These are phyloP conservation scores for Cryptoleucopteryx plumbea DNA, from an alignment of 2,113 vertebrate genomes.

Conservation along the genomic window DNA sequence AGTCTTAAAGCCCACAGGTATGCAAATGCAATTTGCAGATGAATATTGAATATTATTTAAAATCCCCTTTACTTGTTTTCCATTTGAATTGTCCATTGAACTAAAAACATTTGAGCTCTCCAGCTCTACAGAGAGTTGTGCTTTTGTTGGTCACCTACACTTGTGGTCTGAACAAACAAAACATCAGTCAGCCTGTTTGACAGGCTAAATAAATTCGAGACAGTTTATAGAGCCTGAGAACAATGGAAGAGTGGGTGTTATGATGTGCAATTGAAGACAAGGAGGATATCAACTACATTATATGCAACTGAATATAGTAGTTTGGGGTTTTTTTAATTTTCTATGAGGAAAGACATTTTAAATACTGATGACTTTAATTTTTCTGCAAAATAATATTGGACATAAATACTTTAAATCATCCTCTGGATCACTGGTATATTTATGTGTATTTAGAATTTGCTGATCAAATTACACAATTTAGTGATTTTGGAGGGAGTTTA, in stretches of 20 bases:
- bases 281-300: not conserved
- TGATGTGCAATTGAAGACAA: not conserved
- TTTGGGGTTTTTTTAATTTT: not conserved
- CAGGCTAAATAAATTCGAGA: not conserved
- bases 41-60: not conserved
- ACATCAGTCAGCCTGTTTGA: not conserved
- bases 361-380: not conserved
- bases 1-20: not conserved
- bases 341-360: not conserved
- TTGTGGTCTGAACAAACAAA: not conserved
- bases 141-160: not conserved
- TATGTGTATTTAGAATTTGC: not conserved
- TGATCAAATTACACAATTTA: not conserved
- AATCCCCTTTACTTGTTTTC: not conserved
- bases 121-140: not conserved
- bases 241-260: not conserved
- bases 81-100: not conserved
- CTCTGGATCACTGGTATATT: not conserved
- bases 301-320: not conserved
- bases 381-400: not conserved
- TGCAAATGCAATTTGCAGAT: not conserved
- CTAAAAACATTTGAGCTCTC: not conserved
- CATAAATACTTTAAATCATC: not conserved
- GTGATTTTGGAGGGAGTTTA: not conserved
- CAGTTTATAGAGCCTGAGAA: not conserved